Evolutionary conservation across 2,797 vertebrate genomes (phyloP), one percentile per base, ranked within the genome.

Genomic region (Eidolon dupreanum): DNA sequence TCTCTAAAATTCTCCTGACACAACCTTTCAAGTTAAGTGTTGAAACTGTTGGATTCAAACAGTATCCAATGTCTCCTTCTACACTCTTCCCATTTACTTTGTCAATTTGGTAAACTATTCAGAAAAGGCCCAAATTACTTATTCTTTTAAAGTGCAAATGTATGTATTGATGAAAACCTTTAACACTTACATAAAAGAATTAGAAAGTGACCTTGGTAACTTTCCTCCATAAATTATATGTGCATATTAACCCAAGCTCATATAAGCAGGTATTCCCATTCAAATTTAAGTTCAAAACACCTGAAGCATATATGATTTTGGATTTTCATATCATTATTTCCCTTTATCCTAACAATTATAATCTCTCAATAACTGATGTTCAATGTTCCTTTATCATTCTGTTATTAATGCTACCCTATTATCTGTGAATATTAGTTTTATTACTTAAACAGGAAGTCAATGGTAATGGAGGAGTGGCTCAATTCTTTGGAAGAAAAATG

Each of bases 401-500:
- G 13, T 22, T 74, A 87, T 31, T 85, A 31, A 63, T 31, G 26
- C n/a, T 81, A 36, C 77, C 15, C 33, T 36, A 65, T 7, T 20
- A 83, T 8, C 65, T 77, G 71, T n/a, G 31, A 94, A 95, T 79
- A 4, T n/a, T 49, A 61, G 9, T 92, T 77, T 43, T 28, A 41
- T 46, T 79, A 28, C 41, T 89, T 86, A 82, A 93, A 88, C 49
- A 88, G 10, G 65, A 83, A 93, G 51, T 65, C 49, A 93, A 9
- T 7, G 6, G 22, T 53, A 15, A 53, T 49, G 0, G 10, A 46
- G 28, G 57, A 79, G 2, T 51, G 6, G 11, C 20, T 66, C 70
- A 83, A 89, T 61, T 90, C 57, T 83, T 77, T 51, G 53, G 8
- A 93, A 55, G 12, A 71, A 66, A 92, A 53, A 57, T 81, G 13